Conservation (phyloP, 35 echinoderm and acorn worm species). For the Ptychodera flava region DNA sequence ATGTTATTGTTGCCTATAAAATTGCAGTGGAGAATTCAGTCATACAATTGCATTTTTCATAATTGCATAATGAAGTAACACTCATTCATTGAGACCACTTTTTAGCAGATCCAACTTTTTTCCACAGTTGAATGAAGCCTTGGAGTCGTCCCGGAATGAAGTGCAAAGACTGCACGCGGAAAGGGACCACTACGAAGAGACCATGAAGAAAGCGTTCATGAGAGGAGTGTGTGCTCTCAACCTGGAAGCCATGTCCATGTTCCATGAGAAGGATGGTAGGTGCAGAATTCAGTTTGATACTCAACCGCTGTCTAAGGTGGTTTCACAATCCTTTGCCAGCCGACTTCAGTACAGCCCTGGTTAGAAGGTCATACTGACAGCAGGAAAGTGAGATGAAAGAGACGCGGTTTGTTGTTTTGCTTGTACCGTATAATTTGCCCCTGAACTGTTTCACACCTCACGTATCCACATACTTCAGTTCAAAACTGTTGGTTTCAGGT, state of each 20-base stretch:
- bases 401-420: background rate
- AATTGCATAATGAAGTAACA: too few species aligned
- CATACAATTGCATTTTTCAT: too few species aligned
- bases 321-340: background rate
- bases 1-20: too few species aligned
- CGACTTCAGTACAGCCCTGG: background rate
- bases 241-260: slow-evolving; percentile 97
- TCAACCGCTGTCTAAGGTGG: background rate
- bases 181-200: slow-evolving; percentile 90
- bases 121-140: slow-evolving; percentile 94
- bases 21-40: too few species aligned
- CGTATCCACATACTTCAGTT: background rate
- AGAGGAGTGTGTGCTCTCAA: slow-evolving; percentile 97
- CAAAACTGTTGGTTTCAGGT: too few species aligned
- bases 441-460: background rate
- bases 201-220: slow-evolving; percentile 99
- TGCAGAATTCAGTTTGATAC: background rate
- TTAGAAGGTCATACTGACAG: background rate
- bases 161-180: slow-evolving; percentile 71
- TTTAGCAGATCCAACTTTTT: too few species aligned
- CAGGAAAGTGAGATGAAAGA: background rate
- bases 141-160: slow-evolving; percentile 75
- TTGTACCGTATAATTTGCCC: background rate
- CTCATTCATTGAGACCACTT: too few species aligned
- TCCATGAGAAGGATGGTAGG: slow-evolving; percentile 87